Evolutionary conservation across 2,797 vertebrate genomes (phyloP).

Genomic region (Streptopelia turtur): DNA sequence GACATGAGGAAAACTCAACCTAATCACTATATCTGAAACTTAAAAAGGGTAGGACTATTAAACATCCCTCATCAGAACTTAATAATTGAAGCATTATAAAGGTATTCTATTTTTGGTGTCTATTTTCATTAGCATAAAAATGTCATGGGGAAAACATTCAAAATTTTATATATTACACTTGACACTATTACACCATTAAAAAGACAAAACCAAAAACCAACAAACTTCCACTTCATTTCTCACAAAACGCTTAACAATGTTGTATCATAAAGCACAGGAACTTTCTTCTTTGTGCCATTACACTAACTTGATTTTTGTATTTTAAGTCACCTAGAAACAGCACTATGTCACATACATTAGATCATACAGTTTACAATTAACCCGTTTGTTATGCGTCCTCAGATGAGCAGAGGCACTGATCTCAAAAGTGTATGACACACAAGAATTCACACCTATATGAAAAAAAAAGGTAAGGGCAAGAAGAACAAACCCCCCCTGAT

Average conservation of each 20-base stretch:
- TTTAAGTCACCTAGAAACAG: neutral
- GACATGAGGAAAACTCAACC: neutral
- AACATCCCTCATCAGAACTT: neutral
- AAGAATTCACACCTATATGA: neutral
- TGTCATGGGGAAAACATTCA: neutral
- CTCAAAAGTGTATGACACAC: neutral
- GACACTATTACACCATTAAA: neutral
- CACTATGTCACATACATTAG: neutral
- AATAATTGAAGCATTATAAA: neutral
- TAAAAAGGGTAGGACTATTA: neutral
- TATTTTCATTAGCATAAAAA: neutral
- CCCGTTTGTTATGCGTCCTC: neutral
- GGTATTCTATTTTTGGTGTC: neutral
- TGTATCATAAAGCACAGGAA: neutral
- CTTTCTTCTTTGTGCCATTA: neutral
- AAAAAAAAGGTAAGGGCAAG: neutral
- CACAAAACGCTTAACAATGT: neutral
- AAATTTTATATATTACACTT: neutral
- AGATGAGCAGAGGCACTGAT: neutral
- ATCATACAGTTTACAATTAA: neutral
- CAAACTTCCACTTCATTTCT: neutral
- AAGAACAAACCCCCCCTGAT: fast-evolving
- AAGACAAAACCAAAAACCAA: neutral
- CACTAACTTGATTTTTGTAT: neutral
- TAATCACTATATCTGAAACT: neutral